Evolutionary conservation across 2,888 invertebrate species (phyloP).

Genomic region (Heliconius ismenius): DNA sequence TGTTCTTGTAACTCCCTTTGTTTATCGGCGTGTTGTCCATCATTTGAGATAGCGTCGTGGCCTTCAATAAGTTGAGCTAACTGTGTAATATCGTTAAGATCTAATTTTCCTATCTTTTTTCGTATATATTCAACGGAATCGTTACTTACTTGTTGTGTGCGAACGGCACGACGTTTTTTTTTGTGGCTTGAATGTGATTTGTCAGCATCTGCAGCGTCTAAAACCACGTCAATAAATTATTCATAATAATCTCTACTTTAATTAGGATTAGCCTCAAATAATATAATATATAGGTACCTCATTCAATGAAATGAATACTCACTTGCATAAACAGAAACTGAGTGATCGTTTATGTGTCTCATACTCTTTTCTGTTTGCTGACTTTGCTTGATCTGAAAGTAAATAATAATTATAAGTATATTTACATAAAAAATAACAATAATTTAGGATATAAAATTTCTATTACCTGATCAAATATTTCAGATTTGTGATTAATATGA

Average conservation of each 20-base stretch:
- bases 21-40: slow-evolving; percentile 52
- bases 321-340: slow-evolving; percentile 68
- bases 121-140: slow-evolving; percentile 69
- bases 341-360: slow-evolving; percentile 60
- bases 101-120: slow-evolving; percentile 69
- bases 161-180: slow-evolving; percentile 68
- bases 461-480: slow-evolving; percentile 68
- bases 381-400: slow-evolving; percentile 66
- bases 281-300: neutral
- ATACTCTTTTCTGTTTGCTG: slow-evolving; percentile 68
- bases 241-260: neutral
- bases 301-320: slow-evolving; percentile 49
- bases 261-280: neutral
- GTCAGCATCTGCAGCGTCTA: slow-evolving; percentile 69
- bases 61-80: slow-evolving; percentile 71
- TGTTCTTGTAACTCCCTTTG: slow-evolving; percentile 69
- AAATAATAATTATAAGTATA: slow-evolving; percentile 42
- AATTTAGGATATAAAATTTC: neutral
- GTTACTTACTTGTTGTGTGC: slow-evolving; percentile 73
- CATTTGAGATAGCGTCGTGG: slow-evolving; percentile 57
- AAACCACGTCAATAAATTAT: slow-evolving; percentile 9
- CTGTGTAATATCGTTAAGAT: slow-evolving; percentile 69
- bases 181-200: slow-evolving; percentile 71
- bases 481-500: slow-evolving; percentile 64
- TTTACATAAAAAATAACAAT: neutral